Percentiles rank a stretch among this genome's conserved stretches.
Conservation (phyloP, 1,140 invertebrate species). For the Spodoptera frugiperda region DNA sequence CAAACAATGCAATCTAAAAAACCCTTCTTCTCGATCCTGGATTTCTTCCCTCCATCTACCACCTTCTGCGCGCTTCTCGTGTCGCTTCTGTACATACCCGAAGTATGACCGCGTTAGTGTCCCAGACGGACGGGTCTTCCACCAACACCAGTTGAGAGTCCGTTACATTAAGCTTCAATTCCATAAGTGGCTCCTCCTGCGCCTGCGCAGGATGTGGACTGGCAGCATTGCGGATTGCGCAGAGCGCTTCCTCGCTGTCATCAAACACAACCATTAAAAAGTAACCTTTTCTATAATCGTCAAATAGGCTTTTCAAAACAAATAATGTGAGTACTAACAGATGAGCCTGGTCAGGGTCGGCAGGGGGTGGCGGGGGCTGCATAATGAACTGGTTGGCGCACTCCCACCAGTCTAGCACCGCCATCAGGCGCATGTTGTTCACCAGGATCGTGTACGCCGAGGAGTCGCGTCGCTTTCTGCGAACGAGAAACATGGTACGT, state of each 20-base stretch:
- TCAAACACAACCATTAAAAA: conserved; percentile 36
- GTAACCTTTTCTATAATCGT: neutral
- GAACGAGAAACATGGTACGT: neutral
- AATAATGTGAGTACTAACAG: conserved; percentile 51
- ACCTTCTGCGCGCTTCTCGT: neutral
- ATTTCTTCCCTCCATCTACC: too few species aligned
- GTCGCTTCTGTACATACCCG: conserved; percentile 86
- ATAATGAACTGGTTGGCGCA: conserved; percentile 93
- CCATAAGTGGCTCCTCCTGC: conserved; percentile 81
- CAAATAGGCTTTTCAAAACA: neutral
- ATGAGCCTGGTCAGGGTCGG: conserved; percentile 68
- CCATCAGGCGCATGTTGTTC: conserved; percentile 98
- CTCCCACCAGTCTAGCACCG: conserved; percentile 97
- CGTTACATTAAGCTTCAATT: conserved; percentile 97
- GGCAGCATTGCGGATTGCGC: conserved; percentile 23
- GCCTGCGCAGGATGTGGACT: conserved; percentile 34
- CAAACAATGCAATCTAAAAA: neutral
- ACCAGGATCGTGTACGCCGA: conserved; percentile 95
- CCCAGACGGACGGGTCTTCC: conserved; percentile 94
- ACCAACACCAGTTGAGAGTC: conserved; percentile 98
- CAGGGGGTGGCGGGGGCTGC: conserved; percentile 76
- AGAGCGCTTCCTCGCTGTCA: conserved; percentile 49
- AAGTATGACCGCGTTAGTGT: conserved; percentile 97
- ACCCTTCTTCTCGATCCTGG: too few species aligned
- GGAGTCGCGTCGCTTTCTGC: conserved; percentile 89